Percentiles rank a stretch among this genome's conserved stretches.
phyloP scores from a whole-genome alignment of 2,797 vertebrate genomes.

The Coendou prehensilis region DNA sequence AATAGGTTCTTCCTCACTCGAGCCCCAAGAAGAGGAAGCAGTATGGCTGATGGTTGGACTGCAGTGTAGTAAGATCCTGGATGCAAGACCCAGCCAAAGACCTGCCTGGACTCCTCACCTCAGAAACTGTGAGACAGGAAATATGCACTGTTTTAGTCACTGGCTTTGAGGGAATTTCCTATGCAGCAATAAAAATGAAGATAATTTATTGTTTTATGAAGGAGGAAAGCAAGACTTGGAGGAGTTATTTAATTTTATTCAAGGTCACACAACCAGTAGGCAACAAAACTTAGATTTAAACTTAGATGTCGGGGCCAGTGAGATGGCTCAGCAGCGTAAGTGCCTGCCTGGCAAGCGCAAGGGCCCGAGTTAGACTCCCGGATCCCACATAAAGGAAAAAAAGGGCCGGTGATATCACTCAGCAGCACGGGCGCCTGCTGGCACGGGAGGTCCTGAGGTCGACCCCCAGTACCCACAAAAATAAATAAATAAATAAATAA shows the following conservation, averaged over 20 bases:
- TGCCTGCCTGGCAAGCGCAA: no score
- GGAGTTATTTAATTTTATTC: slow-evolving; percentile 14
- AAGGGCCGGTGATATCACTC: no score
- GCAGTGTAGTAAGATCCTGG: not conserved
- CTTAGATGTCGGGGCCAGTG: not conserved
- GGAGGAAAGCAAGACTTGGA: not conserved
- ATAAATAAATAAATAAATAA: no score
- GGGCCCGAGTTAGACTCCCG: no score
- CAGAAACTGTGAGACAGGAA: not conserved
- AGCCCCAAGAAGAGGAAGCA: not conserved
- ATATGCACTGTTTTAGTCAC: not conserved
- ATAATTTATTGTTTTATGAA: not conserved
- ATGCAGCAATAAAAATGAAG: not conserved
- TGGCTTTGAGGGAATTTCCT: not conserved
- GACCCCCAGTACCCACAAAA: no score
- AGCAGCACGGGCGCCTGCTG: no score
- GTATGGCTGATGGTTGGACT: fast-evolving
- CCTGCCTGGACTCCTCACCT: not conserved
- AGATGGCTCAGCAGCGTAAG: no score
- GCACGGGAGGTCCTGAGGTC: no score
- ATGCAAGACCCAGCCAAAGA: not conserved
- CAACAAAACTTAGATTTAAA: slow-evolving; percentile 20
- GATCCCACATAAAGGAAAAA: no score
- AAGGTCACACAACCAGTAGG: not conserved
- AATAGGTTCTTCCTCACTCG: not conserved